phyloP scores from a whole-genome alignment of 2,113 vertebrate species.

The Oncorhynchus keta region DNA sequence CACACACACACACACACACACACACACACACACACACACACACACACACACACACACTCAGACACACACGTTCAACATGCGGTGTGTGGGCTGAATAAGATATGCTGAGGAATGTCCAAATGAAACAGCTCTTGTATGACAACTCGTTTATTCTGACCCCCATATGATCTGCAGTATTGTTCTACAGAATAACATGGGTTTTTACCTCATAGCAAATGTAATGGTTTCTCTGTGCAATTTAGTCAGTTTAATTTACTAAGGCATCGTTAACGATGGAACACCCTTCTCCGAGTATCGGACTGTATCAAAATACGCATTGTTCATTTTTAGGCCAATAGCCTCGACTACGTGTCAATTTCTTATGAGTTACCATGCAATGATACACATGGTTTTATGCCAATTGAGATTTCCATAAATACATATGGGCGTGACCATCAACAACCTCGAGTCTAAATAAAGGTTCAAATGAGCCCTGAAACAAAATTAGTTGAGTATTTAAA shows the following conservation, averaged over 20 bases:
- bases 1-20: too few relatives aligned
- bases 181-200: not conserved
- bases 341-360: too few relatives aligned
- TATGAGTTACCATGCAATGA: too few relatives aligned
- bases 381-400: too few relatives aligned
- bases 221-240: not conserved
- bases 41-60: not conserved
- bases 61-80: conserved; percentile 20
- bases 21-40: not conserved
- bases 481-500: not conserved
- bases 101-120: conserved; percentile 29
- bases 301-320: too few relatives aligned
- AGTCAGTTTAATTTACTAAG: too few relatives aligned
- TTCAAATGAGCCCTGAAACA: not conserved
- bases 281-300: not conserved
- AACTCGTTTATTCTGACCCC: not conserved
- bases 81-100: conserved; percentile 18
- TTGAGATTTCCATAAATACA: not conserved
- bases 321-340: too few relatives aligned
- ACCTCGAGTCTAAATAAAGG: not conserved
- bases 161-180: not conserved
- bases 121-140: conserved; percentile 31
- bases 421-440: not conserved
- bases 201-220: not conserved
- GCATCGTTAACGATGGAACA: not conserved